Base-by-base conservation (phyloP, 2,797 vertebrate genomes). In the Allobates femoralis region DNA sequence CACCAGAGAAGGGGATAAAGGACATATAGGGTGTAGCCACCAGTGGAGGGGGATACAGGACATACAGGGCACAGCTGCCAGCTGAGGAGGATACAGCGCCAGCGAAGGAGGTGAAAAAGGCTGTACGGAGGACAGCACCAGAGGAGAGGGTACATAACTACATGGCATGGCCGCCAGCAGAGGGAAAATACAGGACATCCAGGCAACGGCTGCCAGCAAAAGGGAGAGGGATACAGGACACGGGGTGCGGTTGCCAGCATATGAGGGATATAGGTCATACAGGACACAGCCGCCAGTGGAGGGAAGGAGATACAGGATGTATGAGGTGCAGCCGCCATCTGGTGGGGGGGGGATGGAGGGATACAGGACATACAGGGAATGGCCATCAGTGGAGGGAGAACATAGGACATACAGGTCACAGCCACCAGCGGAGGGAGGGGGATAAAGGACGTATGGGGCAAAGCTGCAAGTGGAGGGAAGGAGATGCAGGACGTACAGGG, bases 201-300 rank as follows among this genome's bases (percentile, higher is more conserved):
- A 2, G 2, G 21, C 5, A 5, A 12, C 23, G 2, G 10, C 7
- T 11, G 11, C n/a, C 60, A 28, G 60, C 11, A 7, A 1, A 1
- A 11, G 67, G 23, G 41, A 0, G 15, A 11, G 67, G 34, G 6
- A 4, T 23, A 71, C 67, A 21, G 34, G 19, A 1, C 8, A 21
- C 0, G 0, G 34, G 19, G 0, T 3, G 11, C 0, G 0, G 21
- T 16, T 3, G 1, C 16, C 32, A 23, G 18, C 18, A 1, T 16
- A 18, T 15, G 28, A 28, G 19, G 18, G 32, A 18, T 1, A 41
- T 5, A 41, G 41, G 41, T 6, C 41, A 3, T 11, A 34, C 66
- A 5, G 32, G 15, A 6, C 30, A 34, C 3, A 2, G 3, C 30
- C 26, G 16, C 2, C 67, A 71, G 67, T 10, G 6, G 34, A 23